Conservation (phyloP, 2,797 vertebrate genomes). For the Ataeniobius toweri region DNA sequence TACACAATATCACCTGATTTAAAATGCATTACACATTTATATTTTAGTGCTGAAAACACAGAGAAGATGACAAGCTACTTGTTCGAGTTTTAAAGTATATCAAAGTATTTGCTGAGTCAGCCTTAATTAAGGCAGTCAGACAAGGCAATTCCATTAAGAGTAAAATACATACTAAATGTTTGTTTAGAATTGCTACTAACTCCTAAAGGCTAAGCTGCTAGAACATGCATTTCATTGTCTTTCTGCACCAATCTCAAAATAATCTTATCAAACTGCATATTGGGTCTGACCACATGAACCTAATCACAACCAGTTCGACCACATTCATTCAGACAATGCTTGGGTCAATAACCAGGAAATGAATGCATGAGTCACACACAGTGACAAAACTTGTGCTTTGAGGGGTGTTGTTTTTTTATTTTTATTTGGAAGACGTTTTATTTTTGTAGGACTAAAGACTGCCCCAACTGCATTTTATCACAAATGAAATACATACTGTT, state of each 20-base stretch:
- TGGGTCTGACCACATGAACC: not conserved
- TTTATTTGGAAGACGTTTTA: not conserved
- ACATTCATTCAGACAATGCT: not conserved
- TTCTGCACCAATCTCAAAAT: not conserved
- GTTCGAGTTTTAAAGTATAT: not conserved
- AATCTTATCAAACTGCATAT: not conserved
- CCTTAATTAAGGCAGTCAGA: not conserved
- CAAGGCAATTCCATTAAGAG: not conserved
- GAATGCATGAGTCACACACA: slow-evolving; percentile 4
- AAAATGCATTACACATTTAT: not conserved
- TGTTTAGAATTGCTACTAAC: not conserved
- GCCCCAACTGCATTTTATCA: not conserved
- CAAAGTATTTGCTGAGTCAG: not conserved
- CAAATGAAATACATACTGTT: not conserved
- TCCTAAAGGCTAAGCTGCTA: not conserved
- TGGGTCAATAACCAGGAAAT: slow-evolving; percentile 17
- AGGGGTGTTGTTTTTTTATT: not conserved
- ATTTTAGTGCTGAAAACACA: not conserved
- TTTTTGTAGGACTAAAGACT: not conserved
- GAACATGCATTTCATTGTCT: not conserved
- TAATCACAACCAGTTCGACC: not conserved
- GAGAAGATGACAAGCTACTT: not conserved
- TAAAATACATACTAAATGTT: not conserved
- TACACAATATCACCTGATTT: slow-evolving; percentile 11
- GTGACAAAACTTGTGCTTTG: not conserved